Percentiles rank a stretch among this genome's conserved stretches.
These are phyloP conservation scores for Himalopsyche kuldschensis DNA, from an alignment of 2,888 invertebrate genomes.

Conservation along the genomic window DNA sequence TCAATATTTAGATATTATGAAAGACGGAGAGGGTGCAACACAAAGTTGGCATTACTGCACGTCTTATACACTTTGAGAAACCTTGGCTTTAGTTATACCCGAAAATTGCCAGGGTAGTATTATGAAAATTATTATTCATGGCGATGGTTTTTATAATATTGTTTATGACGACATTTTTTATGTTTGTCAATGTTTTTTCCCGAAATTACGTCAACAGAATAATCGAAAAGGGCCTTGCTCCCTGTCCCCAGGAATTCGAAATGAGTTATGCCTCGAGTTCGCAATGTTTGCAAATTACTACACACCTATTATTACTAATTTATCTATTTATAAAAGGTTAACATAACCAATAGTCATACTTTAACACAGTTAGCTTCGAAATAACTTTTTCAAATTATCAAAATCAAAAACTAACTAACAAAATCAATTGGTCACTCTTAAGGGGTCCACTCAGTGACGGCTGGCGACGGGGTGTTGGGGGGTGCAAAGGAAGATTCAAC, in stretches of 20 bases:
- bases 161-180: constrained; percentile 13
- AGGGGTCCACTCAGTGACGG: too few species aligned
- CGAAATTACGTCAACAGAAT: constrained; percentile 20
- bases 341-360: too few species aligned
- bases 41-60: too few species aligned
- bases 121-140: background rate
- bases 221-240: constrained; percentile 2
- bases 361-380: too few species aligned
- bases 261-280: background rate
- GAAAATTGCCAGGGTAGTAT: background rate
- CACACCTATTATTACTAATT: background rate
- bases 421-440: too few species aligned
- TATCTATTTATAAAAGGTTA: too few species aligned
- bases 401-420: too few species aligned
- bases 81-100: background rate
- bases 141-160: constrained; percentile 3
- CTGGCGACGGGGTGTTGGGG: too few species aligned
- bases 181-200: background rate
- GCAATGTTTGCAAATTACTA: background rate
- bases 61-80: background rate
- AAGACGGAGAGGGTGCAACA: too few species aligned
- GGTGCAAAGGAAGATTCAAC: too few species aligned
- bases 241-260: background rate
- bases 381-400: too few species aligned
- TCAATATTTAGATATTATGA: too few species aligned